Percentiles rank a stretch among this genome's conserved stretches.
phyloP scores from a whole-genome alignment of 1,140 invertebrate species.

The Ceratoteleas bidentatus region DNA sequence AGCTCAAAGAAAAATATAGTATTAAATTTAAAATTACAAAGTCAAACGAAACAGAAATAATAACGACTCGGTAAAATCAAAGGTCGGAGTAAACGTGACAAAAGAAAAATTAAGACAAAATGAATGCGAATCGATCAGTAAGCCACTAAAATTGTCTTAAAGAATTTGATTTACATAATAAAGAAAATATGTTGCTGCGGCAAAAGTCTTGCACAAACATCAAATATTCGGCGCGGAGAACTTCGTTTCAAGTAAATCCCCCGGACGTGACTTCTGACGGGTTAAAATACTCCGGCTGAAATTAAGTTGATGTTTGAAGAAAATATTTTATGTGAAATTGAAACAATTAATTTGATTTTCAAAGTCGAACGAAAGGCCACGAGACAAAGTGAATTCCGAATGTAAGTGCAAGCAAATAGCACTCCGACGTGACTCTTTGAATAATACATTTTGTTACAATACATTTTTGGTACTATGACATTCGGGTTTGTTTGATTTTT shows the following conservation, averaged over 20 bases:
- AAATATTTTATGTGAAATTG: slow-evolving; percentile 50
- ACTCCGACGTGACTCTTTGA: too few species aligned
- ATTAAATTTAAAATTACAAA: too few species aligned
- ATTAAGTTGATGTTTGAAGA: slow-evolving; percentile 47
- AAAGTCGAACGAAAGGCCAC: slow-evolving; percentile 32
- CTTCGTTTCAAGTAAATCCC: slow-evolving; percentile 47
- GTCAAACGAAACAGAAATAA: too few species aligned
- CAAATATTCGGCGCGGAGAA: slow-evolving; percentile 36
- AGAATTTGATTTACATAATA: slow-evolving; percentile 37
- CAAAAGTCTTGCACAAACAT: slow-evolving; percentile 34
- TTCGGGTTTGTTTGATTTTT: too few species aligned
- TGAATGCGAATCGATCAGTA: slow-evolving; percentile 9
- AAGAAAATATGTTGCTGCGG: slow-evolving; percentile 27
- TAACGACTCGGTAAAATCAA: too few species aligned
- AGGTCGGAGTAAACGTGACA: too few species aligned
- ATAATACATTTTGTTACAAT: too few species aligned
- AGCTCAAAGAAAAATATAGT: too few species aligned
- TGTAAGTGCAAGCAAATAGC: slow-evolving; percentile 37
- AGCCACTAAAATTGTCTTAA: slow-evolving; percentile 9
- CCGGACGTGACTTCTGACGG: slow-evolving; percentile 46
- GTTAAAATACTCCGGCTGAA: slow-evolving; percentile 43
- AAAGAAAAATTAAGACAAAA: too few species aligned
- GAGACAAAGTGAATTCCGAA: slow-evolving; percentile 42
- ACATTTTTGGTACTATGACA: too few species aligned
- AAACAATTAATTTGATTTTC: slow-evolving; percentile 55